phyloP scores from a whole-genome alignment of 2,797 vertebrate genomes.

The Chiloscyllium punctatum region DNA sequence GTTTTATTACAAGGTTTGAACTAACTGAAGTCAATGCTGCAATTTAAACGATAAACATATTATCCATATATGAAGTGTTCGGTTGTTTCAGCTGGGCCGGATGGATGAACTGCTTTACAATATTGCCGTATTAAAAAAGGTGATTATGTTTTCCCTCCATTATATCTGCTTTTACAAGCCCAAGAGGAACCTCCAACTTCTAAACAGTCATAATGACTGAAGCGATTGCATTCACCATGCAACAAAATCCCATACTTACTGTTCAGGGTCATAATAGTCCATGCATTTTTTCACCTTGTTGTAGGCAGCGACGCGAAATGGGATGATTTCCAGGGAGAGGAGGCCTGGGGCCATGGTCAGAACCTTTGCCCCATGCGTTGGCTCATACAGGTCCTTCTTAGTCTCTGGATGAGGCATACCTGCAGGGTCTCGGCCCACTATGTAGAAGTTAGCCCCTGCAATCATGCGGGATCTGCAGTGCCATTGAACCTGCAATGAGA shows the following conservation, averaged over 20 bases:
- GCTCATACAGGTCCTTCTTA: slow-evolving; percentile 91
- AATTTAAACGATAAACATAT: not conserved
- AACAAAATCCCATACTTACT: slow-evolving; percentile 63
- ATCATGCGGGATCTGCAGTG: slow-evolving; percentile 96
- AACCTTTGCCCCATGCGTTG: slow-evolving; percentile 90
- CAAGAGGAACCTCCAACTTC: not conserved
- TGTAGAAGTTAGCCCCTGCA: slow-evolving; percentile 96
- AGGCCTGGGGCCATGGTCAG: slow-evolving; percentile 97
- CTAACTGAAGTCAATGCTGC: not conserved
- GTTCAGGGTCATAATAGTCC: slow-evolving; percentile 88
- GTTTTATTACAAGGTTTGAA: not conserved
- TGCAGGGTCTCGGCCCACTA: slow-evolving; percentile 92
- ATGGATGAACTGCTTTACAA: not conserved
- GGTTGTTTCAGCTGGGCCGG: not conserved
- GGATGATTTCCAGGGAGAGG: slow-evolving; percentile 90
- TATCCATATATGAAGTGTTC: not conserved
- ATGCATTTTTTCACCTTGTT: slow-evolving; percentile 87
- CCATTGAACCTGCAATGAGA: slow-evolving; percentile 84
- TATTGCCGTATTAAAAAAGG: not conserved
- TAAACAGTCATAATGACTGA: not conserved
- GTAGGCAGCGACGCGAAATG: slow-evolving; percentile 95
- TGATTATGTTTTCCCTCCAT: not conserved
- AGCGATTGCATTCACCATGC: not conserved
- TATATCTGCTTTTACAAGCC: not conserved
- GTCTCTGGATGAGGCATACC: slow-evolving; percentile 93